Base-by-base conservation (phyloP, 1,140 invertebrate genomes). In the Eumaeus atala region DNA sequence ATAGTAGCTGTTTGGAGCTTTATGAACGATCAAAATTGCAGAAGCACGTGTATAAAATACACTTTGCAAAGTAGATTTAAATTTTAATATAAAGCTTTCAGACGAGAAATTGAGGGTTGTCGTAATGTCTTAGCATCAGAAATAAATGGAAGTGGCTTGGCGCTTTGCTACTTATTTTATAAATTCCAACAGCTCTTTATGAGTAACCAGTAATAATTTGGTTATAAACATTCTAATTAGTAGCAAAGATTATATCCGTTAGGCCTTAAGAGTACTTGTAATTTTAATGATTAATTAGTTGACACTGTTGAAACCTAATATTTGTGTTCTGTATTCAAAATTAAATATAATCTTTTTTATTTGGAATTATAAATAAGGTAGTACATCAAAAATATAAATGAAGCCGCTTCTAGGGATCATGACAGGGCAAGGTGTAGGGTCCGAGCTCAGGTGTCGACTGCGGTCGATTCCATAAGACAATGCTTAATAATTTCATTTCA, bases 401-500 rank as follows among this genome's bases (percentile, higher is more conserved):
- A 36, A 42, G 12, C 17, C 37, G 36, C 21, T 28, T 21, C 21
- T 42, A 21, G 36, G 17, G 17, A 8, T 33, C 5, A 38, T n/a
- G 35, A 35, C 10, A 34, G n/a, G 70, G 82, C 17, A 61, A 76
- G 57, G 54, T 53, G 73, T 79, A 72, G 62, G 62, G 56, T 44
- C 60, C 55, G 66, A 72, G 69, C 82, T 84, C 84, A 87, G 84
- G 84, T 87, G 84, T 83, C 77, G 81, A 85, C 78, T 77, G 80
- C 74, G 81, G 81, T 79, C 82, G 84, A 87, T 84, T 87, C 77
- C 76, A 81, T 76, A 84, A 87, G 84, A 84, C 84, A 85, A 84
- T 87, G 78, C 81, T 83, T 87, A 87, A 87, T 87, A 85, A 87
- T 87, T 87, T 87, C 84, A 87, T 87, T 85, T 85, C 75, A 79